Conservation (phyloP, 2,888 invertebrate species). For the Camptogramma bilineatum region DNA sequence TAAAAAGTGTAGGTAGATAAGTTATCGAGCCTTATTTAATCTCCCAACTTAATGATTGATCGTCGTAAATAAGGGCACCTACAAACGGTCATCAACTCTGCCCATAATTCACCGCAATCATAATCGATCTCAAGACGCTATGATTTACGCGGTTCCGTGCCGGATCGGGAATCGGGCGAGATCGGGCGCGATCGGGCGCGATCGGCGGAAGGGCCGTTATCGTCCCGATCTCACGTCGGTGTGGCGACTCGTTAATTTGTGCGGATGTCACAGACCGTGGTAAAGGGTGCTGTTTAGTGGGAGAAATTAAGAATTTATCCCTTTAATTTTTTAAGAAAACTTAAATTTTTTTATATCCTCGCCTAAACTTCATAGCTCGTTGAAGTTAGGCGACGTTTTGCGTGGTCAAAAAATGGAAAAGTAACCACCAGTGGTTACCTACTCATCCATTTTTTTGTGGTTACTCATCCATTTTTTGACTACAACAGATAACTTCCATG, state of each 20-base stretch:
- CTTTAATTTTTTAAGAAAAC: too few species aligned
- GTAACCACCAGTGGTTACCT: too few species aligned
- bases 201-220: conserved; percentile 68
- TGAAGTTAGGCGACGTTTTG: too few species aligned
- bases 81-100: conserved; percentile 41
- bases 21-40: neutral
- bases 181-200: conserved; percentile 34
- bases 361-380: too few species aligned
- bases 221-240: conserved; percentile 72
- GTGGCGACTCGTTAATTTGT: conserved; percentile 75
- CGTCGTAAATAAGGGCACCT: conserved; percentile 31
- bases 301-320: conserved; percentile 30
- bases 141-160: conserved; percentile 43
- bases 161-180: conserved; percentile 50
- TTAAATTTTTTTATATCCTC: too few species aligned
- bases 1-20: neutral
- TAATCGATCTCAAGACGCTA: conserved; percentile 46
- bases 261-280: conserved; percentile 65
- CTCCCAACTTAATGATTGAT: conserved; percentile 3
- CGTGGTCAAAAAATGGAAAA: too few species aligned
- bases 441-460: too few species aligned
- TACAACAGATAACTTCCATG: too few species aligned
- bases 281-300: conserved; percentile 46
- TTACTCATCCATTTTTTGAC: too few species aligned
- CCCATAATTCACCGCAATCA: conserved; percentile 43